Base-by-base conservation (phyloP, 2,888 invertebrate genomes). In the Nowickia ferox region DNA sequence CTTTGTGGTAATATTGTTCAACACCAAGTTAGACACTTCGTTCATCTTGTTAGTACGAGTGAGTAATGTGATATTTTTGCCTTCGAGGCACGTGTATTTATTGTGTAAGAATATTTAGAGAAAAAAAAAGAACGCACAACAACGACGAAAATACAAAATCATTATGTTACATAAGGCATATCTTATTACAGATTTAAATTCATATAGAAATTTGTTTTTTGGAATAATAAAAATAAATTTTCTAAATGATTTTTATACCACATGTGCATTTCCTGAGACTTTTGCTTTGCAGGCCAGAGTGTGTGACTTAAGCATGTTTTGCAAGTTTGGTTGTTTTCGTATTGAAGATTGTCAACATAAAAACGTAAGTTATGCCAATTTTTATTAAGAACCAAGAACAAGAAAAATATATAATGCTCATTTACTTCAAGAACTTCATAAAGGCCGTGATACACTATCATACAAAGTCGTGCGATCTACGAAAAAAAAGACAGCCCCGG, bases 1-100 rank as follows among this genome's bases (percentile, higher is more conserved):
- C 88, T 89, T 88, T 88, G 88, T 88, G 90, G 89, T 91, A 91
- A 91, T 91, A 90, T 91, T 90, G 91, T 89, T 90, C 92, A 91
- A 92, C 92, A 91, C 92, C 92, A 92, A 92, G 92, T 92, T 91
- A 90, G 90, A 91, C 92, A 91, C 92, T 90, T 91, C 89, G 90
- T 91, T 91, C 90, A 91, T 91, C 92, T 92, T 92, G 92, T 92
- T 91, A 92, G 89, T 88, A 87, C 87, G 87, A 87, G 84, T 88
- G 88, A 89, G 88, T 88, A 90, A 90, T 90, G 89, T 80, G 88
- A 88, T 87, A 82, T 84, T 81, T 66, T 63, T 76, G 71, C 81
- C 87, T 44, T 48, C 10, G 65, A 84, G 86, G 79, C 86, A 86
- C 86, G 79, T 83, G 86, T 65, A 79, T 75, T 55, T 80, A 72